Conservation (phyloP, 92 coral and sea anemone genomes). For the Parazoanthus swiftii region DNA sequence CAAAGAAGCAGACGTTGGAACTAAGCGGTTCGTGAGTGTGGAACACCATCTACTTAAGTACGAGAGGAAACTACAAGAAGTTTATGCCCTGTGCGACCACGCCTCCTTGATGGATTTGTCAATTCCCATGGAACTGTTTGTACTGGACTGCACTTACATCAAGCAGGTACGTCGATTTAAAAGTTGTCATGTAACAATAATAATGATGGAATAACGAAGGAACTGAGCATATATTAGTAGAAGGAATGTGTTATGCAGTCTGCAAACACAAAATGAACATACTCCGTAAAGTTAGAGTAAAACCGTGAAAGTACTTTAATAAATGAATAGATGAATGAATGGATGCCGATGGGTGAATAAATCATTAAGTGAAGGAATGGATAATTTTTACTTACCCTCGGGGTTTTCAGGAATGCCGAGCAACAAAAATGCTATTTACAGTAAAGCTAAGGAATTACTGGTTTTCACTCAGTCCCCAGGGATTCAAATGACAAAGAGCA, state of each 20-base stretch:
- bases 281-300: no score
- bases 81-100: conserved; percentile 67
- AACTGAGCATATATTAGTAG: no score
- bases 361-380: no score
- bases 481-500: no score
- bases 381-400: no score
- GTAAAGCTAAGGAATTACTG: no score
- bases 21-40: conserved; percentile 67
- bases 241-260: not conserved
- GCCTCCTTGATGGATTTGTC: conserved; percentile 85
- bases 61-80: conserved; percentile 77
- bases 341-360: not conserved
- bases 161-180: conserved; percentile 62
- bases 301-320: no score
- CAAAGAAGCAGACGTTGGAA: conserved; percentile 66
- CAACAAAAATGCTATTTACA: no score
- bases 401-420: no score
- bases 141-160: conserved; percentile 77
- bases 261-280: not conserved
- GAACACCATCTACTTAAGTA: conserved; percentile 82
- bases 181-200: not conserved
- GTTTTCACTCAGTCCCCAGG: no score
- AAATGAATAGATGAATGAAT: not conserved
- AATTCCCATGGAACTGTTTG: conserved; percentile 92
- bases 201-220: not conserved